Base-by-base conservation (phyloP, 2,113 vertebrate species). In the Anguilla japonica region DNA sequence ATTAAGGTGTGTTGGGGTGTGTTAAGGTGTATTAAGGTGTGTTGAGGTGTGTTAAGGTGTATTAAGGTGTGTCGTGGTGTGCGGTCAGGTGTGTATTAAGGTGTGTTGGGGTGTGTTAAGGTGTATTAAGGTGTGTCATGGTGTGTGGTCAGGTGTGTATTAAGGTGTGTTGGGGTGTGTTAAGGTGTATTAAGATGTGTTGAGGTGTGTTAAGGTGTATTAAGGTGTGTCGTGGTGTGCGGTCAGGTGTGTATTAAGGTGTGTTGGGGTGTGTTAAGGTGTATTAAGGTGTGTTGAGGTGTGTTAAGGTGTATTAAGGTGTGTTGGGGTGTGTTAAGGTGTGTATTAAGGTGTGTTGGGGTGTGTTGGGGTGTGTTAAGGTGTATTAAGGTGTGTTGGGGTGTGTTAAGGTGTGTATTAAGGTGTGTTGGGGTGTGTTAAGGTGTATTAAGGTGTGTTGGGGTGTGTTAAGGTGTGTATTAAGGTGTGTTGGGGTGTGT, bases 391-490 rank as follows among this genome's bases (percentile, higher is more conserved):
- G 60, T 26, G 60, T 63, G 60, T 63, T 22, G 50, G 9, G 1
- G 50, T 13, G 9, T 53, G 50, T 5, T 53, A 1, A 60, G 56
- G 50, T 53, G 50, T 53, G 50, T 53, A n/a, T 8, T 53, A 13
- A 53, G 9, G 50, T 13, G 50, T 53, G 50, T 53, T 8, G 50
- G 41, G 50, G 79, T 82, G 34, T 53, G 50, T 53, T 16, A 2
- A 60, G 11, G 50, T 13, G 9, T 53, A 13, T 99, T 98, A 92
- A 99, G 92, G 60, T 63, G 60, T 63, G 60, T 26, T 18, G 22
- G 20, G 1, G 11, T 26, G 20, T 63, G 67, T 75, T 63, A 7
- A 63, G 60, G 60, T 26, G 60, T 63, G 60, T 63, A 9, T 53
- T 13, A 9, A 13, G 6, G 50, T 53, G 50, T 53, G 50, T 53